Evolutionary conservation across 1,140 invertebrate genomes (phyloP).

Genomic region (Bombus difficillimus): DNA sequence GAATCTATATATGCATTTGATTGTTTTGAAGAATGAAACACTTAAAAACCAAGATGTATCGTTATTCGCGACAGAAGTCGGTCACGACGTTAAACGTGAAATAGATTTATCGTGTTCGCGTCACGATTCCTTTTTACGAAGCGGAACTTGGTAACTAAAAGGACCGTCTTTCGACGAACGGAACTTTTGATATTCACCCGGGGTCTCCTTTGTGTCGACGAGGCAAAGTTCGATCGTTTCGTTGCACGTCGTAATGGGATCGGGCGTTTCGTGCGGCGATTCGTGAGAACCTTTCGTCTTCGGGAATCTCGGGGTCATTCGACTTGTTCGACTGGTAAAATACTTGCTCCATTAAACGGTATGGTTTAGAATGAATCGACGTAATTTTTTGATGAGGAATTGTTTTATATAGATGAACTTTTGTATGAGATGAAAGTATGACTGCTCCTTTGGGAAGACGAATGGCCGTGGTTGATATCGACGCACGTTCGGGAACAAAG

Average conservation of each 20-base stretch:
- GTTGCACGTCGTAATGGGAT: background rate
- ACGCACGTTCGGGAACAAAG: slow-evolving; percentile 23
- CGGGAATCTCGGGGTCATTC: background rate
- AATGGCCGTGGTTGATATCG: background rate
- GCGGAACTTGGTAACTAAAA: slow-evolving; percentile 17
- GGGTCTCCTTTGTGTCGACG: slow-evolving; percentile 13
- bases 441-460: background rate
- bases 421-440: background rate
- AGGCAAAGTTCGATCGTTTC: slow-evolving; percentile 29
- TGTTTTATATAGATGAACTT: background rate
- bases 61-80: too few species aligned
- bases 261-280: background rate
- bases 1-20: too few species aligned
- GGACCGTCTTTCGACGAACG: background rate
- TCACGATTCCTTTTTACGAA: background rate
- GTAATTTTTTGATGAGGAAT: background rate
- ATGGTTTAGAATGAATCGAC: background rate
- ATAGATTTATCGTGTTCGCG: slow-evolving; percentile 15
- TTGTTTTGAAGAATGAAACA: too few species aligned
- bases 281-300: slow-evolving; percentile 18
- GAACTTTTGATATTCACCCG: slow-evolving; percentile 5
- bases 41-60: too few species aligned
- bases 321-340: background rate
- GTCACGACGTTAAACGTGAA: too few species aligned
- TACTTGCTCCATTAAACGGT: background rate